A percentile compares a stretch with the other conserved stretches of the same genome.
phyloP scores from a whole-genome alignment of 2,113 vertebrate species.

The Mus pahari region DNA sequence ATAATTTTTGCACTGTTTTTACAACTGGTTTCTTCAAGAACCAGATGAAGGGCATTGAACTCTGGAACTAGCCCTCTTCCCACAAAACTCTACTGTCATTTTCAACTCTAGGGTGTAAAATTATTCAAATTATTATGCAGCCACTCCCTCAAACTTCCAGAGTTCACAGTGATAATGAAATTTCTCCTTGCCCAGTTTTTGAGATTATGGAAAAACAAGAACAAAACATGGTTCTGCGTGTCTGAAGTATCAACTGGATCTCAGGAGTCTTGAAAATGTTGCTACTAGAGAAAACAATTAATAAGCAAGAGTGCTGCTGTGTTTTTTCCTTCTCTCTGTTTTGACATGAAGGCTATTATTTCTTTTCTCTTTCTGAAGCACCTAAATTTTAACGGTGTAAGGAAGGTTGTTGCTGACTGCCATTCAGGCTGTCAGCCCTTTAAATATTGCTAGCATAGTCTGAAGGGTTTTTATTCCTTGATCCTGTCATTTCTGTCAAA shows the following conservation, averaged over 20 bases:
- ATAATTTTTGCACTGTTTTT: constrained; percentile 31
- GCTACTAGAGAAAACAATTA: not conserved
- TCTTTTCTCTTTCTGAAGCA: not conserved
- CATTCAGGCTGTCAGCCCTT: not conserved
- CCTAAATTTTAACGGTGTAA: not conserved
- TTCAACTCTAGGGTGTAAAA: constrained; percentile 15
- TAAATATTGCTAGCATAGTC: not conserved
- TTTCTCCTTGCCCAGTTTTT: not conserved
- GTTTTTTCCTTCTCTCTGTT: constrained; percentile 3
- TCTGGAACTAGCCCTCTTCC: not conserved
- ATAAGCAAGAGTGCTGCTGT: not conserved
- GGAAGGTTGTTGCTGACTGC: not conserved
- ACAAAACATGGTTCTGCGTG: not conserved
- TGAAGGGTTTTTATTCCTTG: constrained; percentile 27
- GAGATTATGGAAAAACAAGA: not conserved
- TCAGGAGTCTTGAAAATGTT: not conserved
- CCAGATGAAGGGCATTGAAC: not conserved
- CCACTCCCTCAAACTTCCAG: not conserved
- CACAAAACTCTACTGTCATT: not conserved
- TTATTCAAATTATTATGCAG: not conserved
- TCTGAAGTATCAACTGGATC: not conserved
- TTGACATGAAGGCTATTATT: not conserved
- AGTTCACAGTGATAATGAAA: constrained; percentile 8
- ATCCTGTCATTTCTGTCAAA: constrained; percentile 27
- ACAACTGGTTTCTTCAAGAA: not conserved